phyloP scores from a whole-genome alignment of 2,888 invertebrate species.

The Boloria selene region DNA sequence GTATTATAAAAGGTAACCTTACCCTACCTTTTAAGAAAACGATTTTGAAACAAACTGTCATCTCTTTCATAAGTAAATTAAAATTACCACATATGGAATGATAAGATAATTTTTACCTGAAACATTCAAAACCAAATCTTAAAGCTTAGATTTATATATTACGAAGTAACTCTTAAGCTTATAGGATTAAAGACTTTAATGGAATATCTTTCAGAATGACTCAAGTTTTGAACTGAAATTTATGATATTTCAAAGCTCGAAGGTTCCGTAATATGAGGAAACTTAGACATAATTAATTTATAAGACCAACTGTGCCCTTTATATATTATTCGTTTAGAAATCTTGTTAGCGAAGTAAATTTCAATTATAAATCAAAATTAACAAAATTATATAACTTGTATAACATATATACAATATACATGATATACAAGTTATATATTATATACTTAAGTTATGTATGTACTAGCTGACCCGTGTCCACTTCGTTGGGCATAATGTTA shows the following conservation, averaged over 20 bases:
- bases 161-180: constrained; percentile 12
- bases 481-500: too few species aligned
- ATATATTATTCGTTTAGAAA: constrained; percentile 15
- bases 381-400: too few species aligned
- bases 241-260: constrained; percentile 15
- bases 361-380: background rate
- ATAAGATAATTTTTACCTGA: background rate
- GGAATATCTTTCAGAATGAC: constrained; percentile 6
- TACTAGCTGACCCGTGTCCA: too few species aligned
- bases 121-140: constrained; percentile 1
- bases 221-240: constrained; percentile 23
- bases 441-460: too few species aligned
- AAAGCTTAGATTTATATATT: background rate
- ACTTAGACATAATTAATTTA: constrained; percentile 28
- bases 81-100: too few species aligned
- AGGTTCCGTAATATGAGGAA: constrained; percentile 19
- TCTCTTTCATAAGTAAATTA: too few species aligned
- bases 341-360: constrained; percentile 13
- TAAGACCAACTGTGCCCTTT: constrained; percentile 18
- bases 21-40: background rate
- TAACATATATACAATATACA: too few species aligned
- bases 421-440: too few species aligned
- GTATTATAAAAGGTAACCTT: too few species aligned
- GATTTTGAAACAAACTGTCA: background rate
- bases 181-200: constrained; percentile 4